These are phyloP conservation scores for Chymomyza procnemis DNA, from an alignment of 2,888 invertebrate genomes.

Conservation along the genomic window DNA sequence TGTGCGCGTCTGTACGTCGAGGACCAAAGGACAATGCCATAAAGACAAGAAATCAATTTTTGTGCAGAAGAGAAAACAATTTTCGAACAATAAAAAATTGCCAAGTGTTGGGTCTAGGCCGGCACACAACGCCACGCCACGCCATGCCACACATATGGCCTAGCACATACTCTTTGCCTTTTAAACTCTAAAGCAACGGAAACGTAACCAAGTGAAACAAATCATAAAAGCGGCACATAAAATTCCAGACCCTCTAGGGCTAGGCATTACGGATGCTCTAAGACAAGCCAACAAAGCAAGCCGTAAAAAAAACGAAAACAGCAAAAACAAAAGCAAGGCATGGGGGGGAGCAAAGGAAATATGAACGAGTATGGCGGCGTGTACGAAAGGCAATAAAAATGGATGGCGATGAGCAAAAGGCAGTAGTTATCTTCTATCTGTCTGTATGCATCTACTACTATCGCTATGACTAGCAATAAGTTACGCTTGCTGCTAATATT, in stretches of 20 bases:
- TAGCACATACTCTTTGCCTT: slow-evolving; percentile 30
- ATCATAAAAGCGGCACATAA: slow-evolving; percentile 50
- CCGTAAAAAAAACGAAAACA: slow-evolving; percentile 41
- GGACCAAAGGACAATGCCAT: slow-evolving; percentile 61
- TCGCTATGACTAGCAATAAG: background rate
- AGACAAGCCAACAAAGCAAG: slow-evolving; percentile 7
- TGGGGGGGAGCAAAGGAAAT: background rate
- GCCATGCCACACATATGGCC: background rate
- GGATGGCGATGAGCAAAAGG: slow-evolving; percentile 35
- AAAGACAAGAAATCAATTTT: slow-evolving; percentile 68
- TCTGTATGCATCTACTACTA: background rate
- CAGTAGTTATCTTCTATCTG: slow-evolving; percentile 33
- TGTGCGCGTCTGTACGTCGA: slow-evolving; percentile 16
- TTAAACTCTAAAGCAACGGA: slow-evolving; percentile 53
- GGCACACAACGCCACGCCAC: slow-evolving; percentile 4
- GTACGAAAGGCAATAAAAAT: slow-evolving; percentile 61
- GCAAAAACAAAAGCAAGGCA: slow-evolving; percentile 43
- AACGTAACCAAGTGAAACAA: slow-evolving; percentile 45
- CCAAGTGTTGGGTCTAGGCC: slow-evolving; percentile 32
- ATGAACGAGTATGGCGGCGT: slow-evolving; percentile 32
- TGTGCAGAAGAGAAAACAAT: slow-evolving; percentile 53
- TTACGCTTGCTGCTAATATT: slow-evolving; percentile 9
- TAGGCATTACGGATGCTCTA: background rate
- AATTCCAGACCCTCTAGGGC: background rate
- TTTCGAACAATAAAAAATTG: slow-evolving; percentile 69